Evolutionary conservation across 2,888 invertebrate species (phyloP), one percentile per base, ranked within the genome.

Genomic region (Heterodera filipjevi): DNA sequence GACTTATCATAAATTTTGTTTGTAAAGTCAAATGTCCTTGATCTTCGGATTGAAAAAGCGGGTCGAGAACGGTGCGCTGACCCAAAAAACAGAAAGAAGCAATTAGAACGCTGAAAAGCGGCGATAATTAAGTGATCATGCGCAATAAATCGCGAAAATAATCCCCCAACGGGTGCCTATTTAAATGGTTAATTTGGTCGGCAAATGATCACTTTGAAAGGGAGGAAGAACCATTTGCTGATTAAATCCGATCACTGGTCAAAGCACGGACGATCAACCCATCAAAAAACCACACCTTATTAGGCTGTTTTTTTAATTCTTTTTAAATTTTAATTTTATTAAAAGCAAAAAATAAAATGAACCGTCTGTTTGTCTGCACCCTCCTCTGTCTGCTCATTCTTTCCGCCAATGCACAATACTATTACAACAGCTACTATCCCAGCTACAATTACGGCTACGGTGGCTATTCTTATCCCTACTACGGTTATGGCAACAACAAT

Each of bases 371-470:
- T 59, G 59, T 59, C 68, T 68, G 68, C 30, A 32, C 68, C 68
- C 32, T 68, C 35, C 68, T 68, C 35, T 35, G 32, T 35, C 30
- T 32, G 33, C 68, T 68, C 14, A 35, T 32, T 32, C 68, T 68
- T 35, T 68, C 27, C n/a, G 33, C 68, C 33, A 22, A 32, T 35
- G 68, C 35, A 32, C 32, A 68, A 8, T 35, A 35, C 3, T n/a
- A 68, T 16, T 68, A 68, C 68, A 35, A 68, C 33, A 33, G 12
- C 68, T 68, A 68, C 68, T 68, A 68, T 35, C 33, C 33, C 33
- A 68, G 35, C 68, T 68, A 68, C 33, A 22, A 35, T 27, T 66
- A 66, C 68, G 33, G 33, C 33, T 68, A 68, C 33, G 32, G 35
- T 32, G 16, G 33, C 59, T 32, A 66, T 8, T 75, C 32, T 35